A percentile compares a stretch with the other conserved stretches of the same genome.
Conservation (phyloP, 1,140 invertebrate species). For the Maniola jurtina region DNA sequence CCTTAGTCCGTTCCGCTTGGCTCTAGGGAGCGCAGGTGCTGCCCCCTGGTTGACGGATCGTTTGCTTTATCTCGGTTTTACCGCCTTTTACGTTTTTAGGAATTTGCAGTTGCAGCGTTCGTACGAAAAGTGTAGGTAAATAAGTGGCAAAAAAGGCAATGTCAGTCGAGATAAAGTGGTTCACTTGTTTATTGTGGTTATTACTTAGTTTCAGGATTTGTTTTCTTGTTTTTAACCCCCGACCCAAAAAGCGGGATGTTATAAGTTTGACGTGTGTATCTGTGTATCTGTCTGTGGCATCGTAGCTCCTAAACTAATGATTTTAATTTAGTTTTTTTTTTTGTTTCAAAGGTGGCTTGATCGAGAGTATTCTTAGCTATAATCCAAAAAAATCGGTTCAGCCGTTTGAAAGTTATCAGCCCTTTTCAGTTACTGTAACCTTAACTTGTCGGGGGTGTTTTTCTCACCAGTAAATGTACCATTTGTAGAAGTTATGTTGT, state of each 20-base stretch:
- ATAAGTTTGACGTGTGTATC: too few species aligned
- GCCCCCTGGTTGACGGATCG: constrained; percentile 49
- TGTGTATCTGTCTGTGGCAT: too few species aligned
- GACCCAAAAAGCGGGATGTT: too few species aligned
- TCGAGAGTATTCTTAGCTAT: too few species aligned
- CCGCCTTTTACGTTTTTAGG: constrained; percentile 41
- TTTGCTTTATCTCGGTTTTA: constrained; percentile 48
- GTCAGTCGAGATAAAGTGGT: constrained; percentile 9
- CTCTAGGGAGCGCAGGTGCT: constrained; percentile 53
- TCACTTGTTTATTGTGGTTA: background rate
- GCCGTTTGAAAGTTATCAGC: too few species aligned
- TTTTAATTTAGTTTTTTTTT: too few species aligned
- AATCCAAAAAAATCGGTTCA: too few species aligned
- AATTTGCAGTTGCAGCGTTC: constrained; percentile 51
- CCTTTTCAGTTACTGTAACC: too few species aligned
- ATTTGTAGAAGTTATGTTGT: background rate
- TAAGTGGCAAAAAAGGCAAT: constrained; percentile 2
- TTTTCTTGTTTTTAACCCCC: background rate
- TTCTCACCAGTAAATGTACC: too few species aligned
- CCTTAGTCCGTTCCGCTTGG: constrained; percentile 47
- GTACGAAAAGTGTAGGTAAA: background rate
- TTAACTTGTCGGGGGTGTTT: too few species aligned
- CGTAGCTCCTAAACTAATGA: too few species aligned
- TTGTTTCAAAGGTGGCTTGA: too few species aligned
- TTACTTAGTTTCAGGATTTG: background rate